phyloP scores from a whole-genome alignment of 2,888 invertebrate species.

The Chrysodeixis includens region DNA sequence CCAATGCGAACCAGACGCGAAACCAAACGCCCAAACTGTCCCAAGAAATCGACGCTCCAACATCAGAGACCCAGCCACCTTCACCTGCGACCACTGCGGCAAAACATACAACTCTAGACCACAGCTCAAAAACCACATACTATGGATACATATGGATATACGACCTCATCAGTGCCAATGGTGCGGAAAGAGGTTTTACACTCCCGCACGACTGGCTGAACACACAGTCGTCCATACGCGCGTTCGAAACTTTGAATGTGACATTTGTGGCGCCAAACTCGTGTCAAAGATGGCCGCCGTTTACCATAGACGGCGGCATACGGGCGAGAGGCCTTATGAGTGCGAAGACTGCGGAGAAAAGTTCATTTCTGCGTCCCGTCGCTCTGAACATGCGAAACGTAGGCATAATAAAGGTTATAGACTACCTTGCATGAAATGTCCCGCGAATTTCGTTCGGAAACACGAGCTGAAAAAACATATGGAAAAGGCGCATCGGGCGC shows the following conservation, averaged over 20 bases:
- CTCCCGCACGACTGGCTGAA: conserved; percentile 84
- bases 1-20: conserved; percentile 80
- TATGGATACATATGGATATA: conserved; percentile 85
- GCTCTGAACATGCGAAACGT: conserved; percentile 81
- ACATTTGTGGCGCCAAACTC: conserved; percentile 84
- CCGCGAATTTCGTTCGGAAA: conserved; percentile 73
- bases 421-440: conserved; percentile 72
- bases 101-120: conserved; percentile 79
- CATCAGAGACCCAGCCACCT: conserved; percentile 79
- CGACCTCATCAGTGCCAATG: conserved; percentile 85
- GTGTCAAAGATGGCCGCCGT: conserved; percentile 84
- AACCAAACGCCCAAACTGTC: conserved; percentile 69
- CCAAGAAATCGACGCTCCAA: conserved; percentile 75
- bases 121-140: conserved; percentile 83
- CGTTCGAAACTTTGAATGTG: conserved; percentile 86
- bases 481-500: conserved; percentile 68
- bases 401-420: conserved; percentile 77
- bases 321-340: conserved; percentile 83
- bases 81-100: conserved; percentile 79
- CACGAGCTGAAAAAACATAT: conserved; percentile 77
- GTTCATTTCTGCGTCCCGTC: conserved; percentile 81
- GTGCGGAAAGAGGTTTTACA: conserved; percentile 87
- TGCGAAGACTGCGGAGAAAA: conserved; percentile 81
- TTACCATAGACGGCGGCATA: conserved; percentile 83
- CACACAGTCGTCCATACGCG: conserved; percentile 88